phyloP scores from a whole-genome alignment of 2,888 invertebrate species.

The Myathropa florea region DNA sequence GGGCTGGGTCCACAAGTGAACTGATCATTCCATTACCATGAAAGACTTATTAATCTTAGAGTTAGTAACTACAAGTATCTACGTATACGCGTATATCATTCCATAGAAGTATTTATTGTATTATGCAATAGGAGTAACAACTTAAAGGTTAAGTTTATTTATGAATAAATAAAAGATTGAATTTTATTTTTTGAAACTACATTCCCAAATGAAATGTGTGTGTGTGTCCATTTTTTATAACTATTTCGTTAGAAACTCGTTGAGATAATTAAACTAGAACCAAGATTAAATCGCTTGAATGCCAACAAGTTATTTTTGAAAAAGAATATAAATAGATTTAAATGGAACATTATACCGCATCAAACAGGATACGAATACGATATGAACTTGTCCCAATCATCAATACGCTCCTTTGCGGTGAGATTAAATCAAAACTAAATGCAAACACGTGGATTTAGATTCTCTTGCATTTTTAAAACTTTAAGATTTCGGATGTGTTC shows the following conservation, averaged over 20 bases:
- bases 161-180: slow-evolving; percentile 55
- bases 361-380: background rate
- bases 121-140: slow-evolving; percentile 33
- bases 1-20: slow-evolving; percentile 42
- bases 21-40: slow-evolving; percentile 60
- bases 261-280: no score
- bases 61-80: slow-evolving; percentile 41
- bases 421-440: background rate
- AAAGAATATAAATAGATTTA: background rate
- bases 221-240: background rate
- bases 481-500: no score
- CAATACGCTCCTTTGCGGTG: background rate
- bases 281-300: background rate
- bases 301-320: background rate
- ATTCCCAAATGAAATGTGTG: background rate
- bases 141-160: slow-evolving; percentile 23
- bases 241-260: no score
- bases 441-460: background rate
- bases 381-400: background rate
- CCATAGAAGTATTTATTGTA: slow-evolving; percentile 61
- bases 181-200: slow-evolving; percentile 41
- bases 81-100: slow-evolving; percentile 42
- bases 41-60: slow-evolving; percentile 66
- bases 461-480: background rate
- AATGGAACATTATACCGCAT: background rate